Conservation (phyloP, 2,113 vertebrate genomes). For the Rhadina sibilatrix region DNA sequence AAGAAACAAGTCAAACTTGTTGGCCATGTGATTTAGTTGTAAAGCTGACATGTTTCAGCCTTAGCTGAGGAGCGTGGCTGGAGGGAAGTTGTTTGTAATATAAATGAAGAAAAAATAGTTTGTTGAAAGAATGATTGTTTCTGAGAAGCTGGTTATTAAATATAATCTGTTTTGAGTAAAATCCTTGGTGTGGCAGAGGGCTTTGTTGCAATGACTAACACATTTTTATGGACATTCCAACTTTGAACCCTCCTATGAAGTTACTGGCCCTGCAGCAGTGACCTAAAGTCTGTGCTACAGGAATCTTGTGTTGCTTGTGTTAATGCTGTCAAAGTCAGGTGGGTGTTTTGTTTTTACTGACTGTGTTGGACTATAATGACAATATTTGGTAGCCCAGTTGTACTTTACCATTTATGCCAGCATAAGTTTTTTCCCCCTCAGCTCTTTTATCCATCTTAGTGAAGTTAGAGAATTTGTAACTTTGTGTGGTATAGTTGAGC, state of each 20-base stretch:
- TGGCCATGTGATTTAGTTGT: neutral
- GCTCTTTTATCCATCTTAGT: neutral
- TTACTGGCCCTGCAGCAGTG: slow-evolving; percentile 7
- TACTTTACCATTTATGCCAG: neutral
- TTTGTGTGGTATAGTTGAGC: neutral
- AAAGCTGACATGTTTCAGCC: neutral
- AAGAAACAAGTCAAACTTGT: neutral
- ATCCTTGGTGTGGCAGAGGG: neutral
- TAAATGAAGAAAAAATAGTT: neutral
- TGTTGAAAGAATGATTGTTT: neutral
- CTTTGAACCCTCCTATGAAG: slow-evolving; percentile 38
- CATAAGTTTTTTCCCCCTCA: neutral
- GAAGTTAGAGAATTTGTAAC: neutral
- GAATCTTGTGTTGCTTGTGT: neutral
- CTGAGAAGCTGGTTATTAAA: neutral
- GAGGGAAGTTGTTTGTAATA: neutral
- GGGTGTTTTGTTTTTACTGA: neutral
- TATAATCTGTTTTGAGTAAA: neutral
- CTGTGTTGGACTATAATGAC: neutral
- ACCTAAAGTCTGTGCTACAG: neutral
- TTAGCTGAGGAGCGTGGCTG: neutral
- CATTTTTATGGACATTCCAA: slow-evolving; percentile 27
- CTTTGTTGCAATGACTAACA: slow-evolving; percentile 31
- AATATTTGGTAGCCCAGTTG: neutral
- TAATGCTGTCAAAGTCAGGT: neutral